phyloP scores from a whole-genome alignment of 2,113 vertebrate species.

The Platycercus adscitus region DNA sequence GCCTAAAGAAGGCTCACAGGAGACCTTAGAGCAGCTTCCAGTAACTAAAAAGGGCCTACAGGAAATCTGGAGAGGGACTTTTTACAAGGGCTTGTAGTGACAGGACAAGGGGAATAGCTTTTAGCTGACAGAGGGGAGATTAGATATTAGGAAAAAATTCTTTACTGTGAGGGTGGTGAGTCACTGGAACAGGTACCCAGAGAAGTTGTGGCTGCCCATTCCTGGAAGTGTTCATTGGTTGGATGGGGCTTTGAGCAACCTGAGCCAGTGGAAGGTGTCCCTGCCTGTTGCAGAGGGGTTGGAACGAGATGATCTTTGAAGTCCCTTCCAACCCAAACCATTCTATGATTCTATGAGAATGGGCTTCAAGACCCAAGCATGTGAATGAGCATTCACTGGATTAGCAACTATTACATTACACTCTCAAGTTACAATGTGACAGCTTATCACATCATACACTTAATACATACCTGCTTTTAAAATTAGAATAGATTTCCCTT shows the following conservation, averaged over 20 bases:
- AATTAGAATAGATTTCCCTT: not conserved
- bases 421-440: not conserved
- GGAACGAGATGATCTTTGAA: not conserved
- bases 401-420: not conserved
- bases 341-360: not conserved
- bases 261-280: not conserved
- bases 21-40: not conserved
- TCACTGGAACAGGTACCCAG: not conserved
- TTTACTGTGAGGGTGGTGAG: not conserved
- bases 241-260: not conserved
- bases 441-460: not conserved
- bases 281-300: not conserved
- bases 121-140: not conserved
- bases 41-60: not conserved
- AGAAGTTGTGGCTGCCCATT: not conserved
- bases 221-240: not conserved
- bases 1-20: not conserved
- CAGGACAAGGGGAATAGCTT: not conserved
- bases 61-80: not conserved
- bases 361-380: not conserved
- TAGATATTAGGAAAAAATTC: not conserved
- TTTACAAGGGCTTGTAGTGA: not conserved
- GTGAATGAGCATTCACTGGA: not conserved
- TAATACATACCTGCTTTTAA: not conserved
- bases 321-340: not conserved